phyloP scores from a whole-genome alignment of 2,113 vertebrate genomes.

The Crypturellus undulatus region DNA sequence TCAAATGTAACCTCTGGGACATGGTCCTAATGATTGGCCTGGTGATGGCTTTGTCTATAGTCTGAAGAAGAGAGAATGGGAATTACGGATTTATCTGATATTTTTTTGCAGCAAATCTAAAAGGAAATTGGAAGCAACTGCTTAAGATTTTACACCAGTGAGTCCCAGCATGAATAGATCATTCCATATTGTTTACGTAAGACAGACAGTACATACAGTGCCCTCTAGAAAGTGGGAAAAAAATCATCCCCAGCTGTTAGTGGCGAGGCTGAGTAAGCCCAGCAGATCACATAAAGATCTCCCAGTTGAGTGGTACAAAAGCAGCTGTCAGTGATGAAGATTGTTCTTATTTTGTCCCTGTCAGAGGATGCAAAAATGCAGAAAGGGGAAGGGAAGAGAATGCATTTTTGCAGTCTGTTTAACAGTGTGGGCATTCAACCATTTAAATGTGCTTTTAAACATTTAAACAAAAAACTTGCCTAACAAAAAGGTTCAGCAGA shows the following conservation, averaged over 20 bases:
- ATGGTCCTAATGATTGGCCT: fast-evolving
- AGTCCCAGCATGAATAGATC: background rate
- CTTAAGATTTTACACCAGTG: background rate
- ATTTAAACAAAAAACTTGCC: background rate
- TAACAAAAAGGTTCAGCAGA: background rate
- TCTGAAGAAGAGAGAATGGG: background rate
- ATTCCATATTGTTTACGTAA: background rate
- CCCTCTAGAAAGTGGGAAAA: background rate
- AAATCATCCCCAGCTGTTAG: background rate
- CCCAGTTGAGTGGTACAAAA: background rate
- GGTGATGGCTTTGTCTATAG: background rate
- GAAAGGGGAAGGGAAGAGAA: background rate
- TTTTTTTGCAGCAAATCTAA: background rate
- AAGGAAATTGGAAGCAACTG: background rate
- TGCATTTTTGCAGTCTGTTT: background rate
- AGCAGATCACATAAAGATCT: background rate
- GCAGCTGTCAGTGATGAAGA: background rate
- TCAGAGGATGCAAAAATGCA: background rate
- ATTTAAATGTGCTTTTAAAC: background rate
- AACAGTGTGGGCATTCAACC: background rate
- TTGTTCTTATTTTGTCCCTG: background rate
- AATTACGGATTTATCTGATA: background rate
- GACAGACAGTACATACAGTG: background rate
- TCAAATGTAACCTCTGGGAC: background rate
- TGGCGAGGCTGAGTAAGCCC: background rate